These are phyloP conservation scores for Amphiprion clarkii DNA, from an alignment of 2,797 vertebrate genomes.

Conservation along the genomic window DNA sequence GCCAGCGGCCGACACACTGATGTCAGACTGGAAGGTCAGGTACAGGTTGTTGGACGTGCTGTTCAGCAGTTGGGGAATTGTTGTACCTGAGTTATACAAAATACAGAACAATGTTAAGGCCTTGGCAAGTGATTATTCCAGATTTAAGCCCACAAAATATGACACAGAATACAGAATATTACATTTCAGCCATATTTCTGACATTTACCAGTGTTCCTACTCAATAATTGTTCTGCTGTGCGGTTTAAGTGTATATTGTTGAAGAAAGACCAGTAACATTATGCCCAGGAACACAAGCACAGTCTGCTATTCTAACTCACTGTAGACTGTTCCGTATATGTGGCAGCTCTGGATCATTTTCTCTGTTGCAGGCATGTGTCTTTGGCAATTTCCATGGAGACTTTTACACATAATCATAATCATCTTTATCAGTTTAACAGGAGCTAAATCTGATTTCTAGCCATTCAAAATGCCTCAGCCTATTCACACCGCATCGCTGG, in stretches of 20 bases:
- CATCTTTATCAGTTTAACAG: conserved; percentile 42
- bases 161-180: not conserved
- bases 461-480: conserved; percentile 49
- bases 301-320: conserved; percentile 3
- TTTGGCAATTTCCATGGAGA: conserved; percentile 48
- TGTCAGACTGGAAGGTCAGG: conserved; percentile 98
- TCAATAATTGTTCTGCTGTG: not conserved
- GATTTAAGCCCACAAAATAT: conserved; percentile 1
- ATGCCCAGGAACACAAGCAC: not conserved
- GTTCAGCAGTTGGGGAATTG: conserved; percentile 96
- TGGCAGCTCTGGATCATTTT: conserved; percentile 10
- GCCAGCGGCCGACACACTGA: conserved; percentile 96
- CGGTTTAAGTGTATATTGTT: not conserved
- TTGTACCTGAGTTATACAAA: conserved; percentile 88
- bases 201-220: not conserved
- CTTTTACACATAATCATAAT: conserved; percentile 49
- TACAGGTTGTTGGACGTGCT: conserved; percentile 98
- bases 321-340: conserved; percentile 10
- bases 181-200: not conserved
- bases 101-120: not conserved
- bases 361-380: conserved; percentile 14
- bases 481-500: conserved; percentile 28
- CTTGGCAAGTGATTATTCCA: not conserved
- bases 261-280: conserved; percentile 15
- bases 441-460: conserved; percentile 52